Conservation (phyloP, 2,888 invertebrate species). For the Acrobasis repandana region DNA sequence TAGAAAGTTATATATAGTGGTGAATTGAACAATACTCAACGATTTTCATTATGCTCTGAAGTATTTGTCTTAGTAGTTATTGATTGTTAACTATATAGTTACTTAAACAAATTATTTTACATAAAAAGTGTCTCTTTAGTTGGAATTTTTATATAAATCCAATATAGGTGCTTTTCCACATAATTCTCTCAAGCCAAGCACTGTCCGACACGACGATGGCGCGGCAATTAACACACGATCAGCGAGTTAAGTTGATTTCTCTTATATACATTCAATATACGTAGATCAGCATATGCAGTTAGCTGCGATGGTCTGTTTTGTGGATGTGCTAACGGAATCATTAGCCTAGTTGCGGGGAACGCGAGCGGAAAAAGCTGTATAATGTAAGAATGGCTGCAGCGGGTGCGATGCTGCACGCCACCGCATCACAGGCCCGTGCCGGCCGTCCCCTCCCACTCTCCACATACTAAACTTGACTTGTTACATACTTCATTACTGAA, state of each 20-base stretch:
- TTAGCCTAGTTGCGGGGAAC: conserved; percentile 72
- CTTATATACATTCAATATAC: conserved; percentile 35
- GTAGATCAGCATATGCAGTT: conserved; percentile 58
- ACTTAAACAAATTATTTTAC: neutral
- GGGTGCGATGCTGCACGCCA: conserved; percentile 41
- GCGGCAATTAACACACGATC: conserved; percentile 29
- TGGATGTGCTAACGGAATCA: conserved; percentile 79
- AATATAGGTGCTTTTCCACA: neutral
- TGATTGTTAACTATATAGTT: neutral
- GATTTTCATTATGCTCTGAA: no score
- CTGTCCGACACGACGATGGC: neutral
- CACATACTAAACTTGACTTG: neutral
- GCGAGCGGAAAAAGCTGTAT: conserved; percentile 75
- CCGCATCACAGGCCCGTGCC: conserved; percentile 32
- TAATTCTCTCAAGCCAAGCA: neutral
- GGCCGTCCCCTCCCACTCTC: conserved; percentile 1
- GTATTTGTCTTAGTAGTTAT: neutral
- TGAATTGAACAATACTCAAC: neutral
- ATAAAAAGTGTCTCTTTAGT: neutral
- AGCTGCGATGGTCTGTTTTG: conserved; percentile 72
- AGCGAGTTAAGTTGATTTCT: conserved; percentile 42
- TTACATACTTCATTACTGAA: no score
- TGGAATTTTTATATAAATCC: neutral
- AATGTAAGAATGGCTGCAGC: conserved; percentile 53
- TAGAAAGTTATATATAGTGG: neutral